Evolutionary conservation across 2,113 vertebrate species (phyloP).

Genomic region (Glaucidium brasilianum): DNA sequence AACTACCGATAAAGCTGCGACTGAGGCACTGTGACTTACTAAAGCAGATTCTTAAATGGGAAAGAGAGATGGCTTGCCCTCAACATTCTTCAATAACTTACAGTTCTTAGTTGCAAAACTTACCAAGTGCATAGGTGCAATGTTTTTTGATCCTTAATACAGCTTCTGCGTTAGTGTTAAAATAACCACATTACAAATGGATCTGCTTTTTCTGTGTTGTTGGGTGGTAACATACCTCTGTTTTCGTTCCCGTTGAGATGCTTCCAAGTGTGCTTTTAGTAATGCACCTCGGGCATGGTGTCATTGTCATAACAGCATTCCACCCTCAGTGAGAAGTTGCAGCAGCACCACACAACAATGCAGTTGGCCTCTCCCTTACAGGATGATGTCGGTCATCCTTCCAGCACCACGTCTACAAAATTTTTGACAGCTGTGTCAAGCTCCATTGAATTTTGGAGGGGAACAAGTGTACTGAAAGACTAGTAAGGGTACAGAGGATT

Average conservation of each 20-base stretch:
- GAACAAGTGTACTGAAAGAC: not conserved
- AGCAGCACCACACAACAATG: not conserved
- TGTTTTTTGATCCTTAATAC: not conserved
- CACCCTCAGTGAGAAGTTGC: not conserved
- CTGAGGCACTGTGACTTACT: not conserved
- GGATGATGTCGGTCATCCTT: not conserved
- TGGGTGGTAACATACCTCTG: not conserved
- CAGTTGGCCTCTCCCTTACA: not conserved
- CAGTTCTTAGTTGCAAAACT: not conserved
- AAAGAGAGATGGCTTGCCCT: not conserved
- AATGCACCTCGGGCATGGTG: not conserved
- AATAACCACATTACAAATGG: not conserved
- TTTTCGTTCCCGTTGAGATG: not conserved
- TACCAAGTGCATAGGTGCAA: not conserved
- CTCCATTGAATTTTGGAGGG: not conserved
- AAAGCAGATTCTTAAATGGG: not conserved
- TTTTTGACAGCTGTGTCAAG: not conserved
- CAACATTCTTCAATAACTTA: not conserved
- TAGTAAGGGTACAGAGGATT: not conserved
- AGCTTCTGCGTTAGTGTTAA: not conserved
- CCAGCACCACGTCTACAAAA: not conserved
- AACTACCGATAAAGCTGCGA: not conserved
- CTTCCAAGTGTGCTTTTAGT: constrained; percentile 46
- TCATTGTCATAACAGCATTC: constrained; percentile 59
- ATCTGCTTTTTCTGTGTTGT: not conserved